A percentile compares a stretch with the other conserved stretches of the same genome.
These are phyloP conservation scores for Decapterus maruadsi DNA, from an alignment of 2,797 vertebrate species.

Conservation along the genomic window DNA sequence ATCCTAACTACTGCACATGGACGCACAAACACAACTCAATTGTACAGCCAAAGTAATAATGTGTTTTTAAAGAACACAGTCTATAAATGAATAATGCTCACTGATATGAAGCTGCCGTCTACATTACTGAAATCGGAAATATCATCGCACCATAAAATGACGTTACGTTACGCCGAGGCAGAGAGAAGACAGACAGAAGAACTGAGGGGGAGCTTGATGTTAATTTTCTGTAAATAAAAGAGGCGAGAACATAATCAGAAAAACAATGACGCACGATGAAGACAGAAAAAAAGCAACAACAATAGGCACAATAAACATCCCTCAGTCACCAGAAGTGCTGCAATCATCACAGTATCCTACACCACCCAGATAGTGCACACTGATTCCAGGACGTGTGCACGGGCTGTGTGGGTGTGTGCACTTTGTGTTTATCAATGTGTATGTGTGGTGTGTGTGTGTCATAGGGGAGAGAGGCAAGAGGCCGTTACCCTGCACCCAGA, in stretches of 20 bases:
- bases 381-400: conserved; percentile 61
- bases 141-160: conserved; percentile 71
- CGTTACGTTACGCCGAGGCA: conserved; percentile 58
- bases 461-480: conserved; percentile 76
- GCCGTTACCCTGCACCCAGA: conserved; percentile 84
- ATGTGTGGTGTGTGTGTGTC: conserved; percentile 46
- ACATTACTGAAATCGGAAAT: conserved; percentile 68
- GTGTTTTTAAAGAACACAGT: conserved; percentile 59
- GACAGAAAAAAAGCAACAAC: conserved; percentile 40
- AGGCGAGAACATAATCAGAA: conserved; percentile 50
- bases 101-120: conserved; percentile 61
- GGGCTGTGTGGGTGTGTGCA: background rate
- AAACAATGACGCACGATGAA: conserved; percentile 61
- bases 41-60: conserved; percentile 50
- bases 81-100: conserved; percentile 68
- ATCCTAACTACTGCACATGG: conserved; percentile 17
- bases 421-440: conserved; percentile 55
- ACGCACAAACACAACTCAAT: conserved; percentile 43
- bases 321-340: conserved; percentile 66
- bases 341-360: conserved; percentile 68
- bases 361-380: conserved; percentile 44
- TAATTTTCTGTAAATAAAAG: conserved; percentile 68
- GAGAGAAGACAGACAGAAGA: conserved; percentile 13
- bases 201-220: conserved; percentile 37
- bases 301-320: conserved; percentile 58